A percentile compares a stretch with the other conserved stretches of the same genome.
Evolutionary conservation across 2,797 vertebrate genomes (phyloP).

Genomic region (Pangasius larnaudii): DNA sequence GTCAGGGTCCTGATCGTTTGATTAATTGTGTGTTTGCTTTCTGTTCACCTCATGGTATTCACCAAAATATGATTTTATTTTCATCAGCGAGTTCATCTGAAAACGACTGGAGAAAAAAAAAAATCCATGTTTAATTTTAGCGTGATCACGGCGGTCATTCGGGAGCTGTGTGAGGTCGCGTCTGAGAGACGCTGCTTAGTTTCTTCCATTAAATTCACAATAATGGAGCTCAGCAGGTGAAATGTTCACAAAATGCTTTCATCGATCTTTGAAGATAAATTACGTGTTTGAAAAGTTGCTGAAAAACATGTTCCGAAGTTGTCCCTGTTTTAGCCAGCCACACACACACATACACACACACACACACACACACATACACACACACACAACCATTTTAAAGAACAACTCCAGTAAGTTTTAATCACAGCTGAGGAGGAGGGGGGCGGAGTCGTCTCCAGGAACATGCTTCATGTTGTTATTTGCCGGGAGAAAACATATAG

Average conservation of each 20-base stretch:
- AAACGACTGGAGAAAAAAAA: not conserved
- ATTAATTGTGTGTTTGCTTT: not conserved
- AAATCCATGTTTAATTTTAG: not conserved
- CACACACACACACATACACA: not conserved
- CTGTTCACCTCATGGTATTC: not conserved
- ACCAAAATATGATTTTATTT: no score
- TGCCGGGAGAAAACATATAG: not conserved
- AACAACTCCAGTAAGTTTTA: not conserved
- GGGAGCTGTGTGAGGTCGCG: not conserved
- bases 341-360: constrained; percentile 3
- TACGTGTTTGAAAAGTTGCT: not conserved
- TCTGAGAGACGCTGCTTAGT: not conserved
- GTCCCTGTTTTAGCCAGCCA: not conserved
- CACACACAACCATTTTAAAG: not conserved
- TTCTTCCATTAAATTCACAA: constrained; percentile 12
- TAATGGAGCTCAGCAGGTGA: not conserved
- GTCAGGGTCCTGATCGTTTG: not conserved
- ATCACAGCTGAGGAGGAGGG: not conserved
- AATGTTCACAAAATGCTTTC: not conserved
- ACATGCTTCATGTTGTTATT: not conserved
- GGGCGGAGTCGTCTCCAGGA: not conserved
- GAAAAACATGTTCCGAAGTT: not conserved
- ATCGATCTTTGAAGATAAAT: not conserved
- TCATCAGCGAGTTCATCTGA: not conserved
- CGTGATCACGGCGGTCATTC: no score